Conservation (phyloP, 2,113 vertebrate species). For the Electrona antarctica region DNA sequence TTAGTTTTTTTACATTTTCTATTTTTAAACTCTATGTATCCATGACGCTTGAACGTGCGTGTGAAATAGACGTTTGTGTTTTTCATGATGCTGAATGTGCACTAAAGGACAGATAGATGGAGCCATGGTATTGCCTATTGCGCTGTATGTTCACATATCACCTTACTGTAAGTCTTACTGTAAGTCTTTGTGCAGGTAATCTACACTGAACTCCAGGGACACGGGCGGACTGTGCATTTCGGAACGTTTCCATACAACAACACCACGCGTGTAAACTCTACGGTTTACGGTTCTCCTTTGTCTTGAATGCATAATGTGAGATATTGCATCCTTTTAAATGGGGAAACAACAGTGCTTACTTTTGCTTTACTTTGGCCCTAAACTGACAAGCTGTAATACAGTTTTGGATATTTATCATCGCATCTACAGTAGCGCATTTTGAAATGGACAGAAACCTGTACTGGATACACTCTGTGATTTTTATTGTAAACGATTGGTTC, state of each 20-base stretch:
- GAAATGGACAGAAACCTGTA: constrained; percentile 15
- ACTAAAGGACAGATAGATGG: constrained; percentile 24
- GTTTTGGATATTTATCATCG: constrained; percentile 20
- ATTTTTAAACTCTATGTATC: neutral
- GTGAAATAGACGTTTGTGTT: neutral
- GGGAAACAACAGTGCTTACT: constrained; percentile 7
- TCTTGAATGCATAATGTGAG: constrained; percentile 51
- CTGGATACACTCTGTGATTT: constrained; percentile 22
- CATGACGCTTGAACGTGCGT: constrained; percentile 1
- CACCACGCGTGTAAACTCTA: constrained; percentile 23
- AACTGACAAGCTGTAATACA: constrained; percentile 12
- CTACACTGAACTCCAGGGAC: constrained; percentile 21
- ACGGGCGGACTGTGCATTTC: neutral
- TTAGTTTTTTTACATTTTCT: constrained; percentile 18
- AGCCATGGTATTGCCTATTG: constrained; percentile 14
- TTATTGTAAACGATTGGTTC: neutral
- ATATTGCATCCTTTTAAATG: constrained; percentile 40
- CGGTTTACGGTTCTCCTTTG: constrained; percentile 48
- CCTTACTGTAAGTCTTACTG: constrained; percentile 2
- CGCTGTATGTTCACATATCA: constrained; percentile 28
- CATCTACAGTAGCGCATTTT: constrained; percentile 25
- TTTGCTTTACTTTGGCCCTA: constrained; percentile 21
- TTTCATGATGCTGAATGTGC: constrained; percentile 25
- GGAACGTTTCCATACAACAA: neutral
- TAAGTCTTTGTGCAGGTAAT: constrained; percentile 26